Base-by-base conservation (phyloP, 2,888 invertebrate genomes). In the Rhagonycha fulva region DNA sequence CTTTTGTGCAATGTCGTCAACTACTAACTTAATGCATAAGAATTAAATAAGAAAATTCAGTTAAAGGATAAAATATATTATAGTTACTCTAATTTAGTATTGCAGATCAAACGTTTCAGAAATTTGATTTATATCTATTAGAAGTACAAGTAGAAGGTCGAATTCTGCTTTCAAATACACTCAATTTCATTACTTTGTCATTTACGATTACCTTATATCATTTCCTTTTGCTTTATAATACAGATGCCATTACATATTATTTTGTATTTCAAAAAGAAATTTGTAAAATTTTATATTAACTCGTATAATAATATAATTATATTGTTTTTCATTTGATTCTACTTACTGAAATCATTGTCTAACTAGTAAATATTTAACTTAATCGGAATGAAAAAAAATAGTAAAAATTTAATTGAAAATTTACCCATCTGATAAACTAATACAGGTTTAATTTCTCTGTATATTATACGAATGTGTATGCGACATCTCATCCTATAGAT, bases 181-280 rank as follows among this genome's bases (percentile, higher is more conserved):
- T 62, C 62, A 71, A 71, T 71, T 71, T 62, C 62, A 63, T 71
- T 71, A 71, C 47, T 14, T 62, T 63, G 71, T 71, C 71, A 63
- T 71, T 71, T 14, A 23, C 62, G 30, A 62, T 71, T 30, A 63
- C 30, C 62, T 30, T 71, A 30, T 62, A 30, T 62, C 30, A 62
- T 61, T 61, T 70, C 70, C 32, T 47, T 69, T 68, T 69, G 19
- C 69, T 23, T 14, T 47, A 19, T 47, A 47, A 26, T 19, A 11
- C 30, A 32, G 23, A 68, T 68, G 32, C 68, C 14, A 30, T 68
- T 68, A 66, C 26, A 26, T 26, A 47, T 47, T n/a, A 47, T 47
- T n/a, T 47, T n/a, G n/a, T 47, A 47, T 47, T 47, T 7, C n/a
- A n/a, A 47, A 47, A 47, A 47, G 47, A n/a, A 19, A n/a, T 47